Percentiles rank a stretch among this genome's conserved stretches.
These are phyloP conservation scores for Mamestra brassicae DNA, from an alignment of 2,888 invertebrate genomes.

Conservation along the genomic window DNA sequence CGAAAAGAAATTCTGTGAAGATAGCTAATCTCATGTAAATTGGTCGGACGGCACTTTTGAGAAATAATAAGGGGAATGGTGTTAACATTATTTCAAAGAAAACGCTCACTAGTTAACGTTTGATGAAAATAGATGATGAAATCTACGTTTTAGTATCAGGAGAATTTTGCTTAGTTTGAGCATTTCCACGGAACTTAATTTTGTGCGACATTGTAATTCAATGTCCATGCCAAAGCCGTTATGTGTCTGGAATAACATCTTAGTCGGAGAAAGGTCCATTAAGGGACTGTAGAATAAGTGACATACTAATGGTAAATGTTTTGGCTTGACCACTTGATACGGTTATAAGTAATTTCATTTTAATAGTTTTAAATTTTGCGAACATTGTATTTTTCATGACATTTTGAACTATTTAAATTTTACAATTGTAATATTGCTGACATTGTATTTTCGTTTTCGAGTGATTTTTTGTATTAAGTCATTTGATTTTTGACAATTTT, in stretches of 20 bases:
- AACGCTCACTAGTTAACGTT: conserved; percentile 16
- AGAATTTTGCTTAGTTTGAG: background rate
- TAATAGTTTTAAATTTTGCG: too few species aligned
- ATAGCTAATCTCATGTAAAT: conserved; percentile 50
- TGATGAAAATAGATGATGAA: background rate
- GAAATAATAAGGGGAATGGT: conserved; percentile 38
- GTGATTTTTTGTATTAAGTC: too few species aligned
- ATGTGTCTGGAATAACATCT: background rate
- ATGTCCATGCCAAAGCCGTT: background rate
- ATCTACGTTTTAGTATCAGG: conserved; percentile 5
- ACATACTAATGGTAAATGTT: too few species aligned
- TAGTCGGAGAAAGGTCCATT: too few species aligned
- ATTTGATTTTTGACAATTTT: too few species aligned
- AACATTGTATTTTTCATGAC: too few species aligned
- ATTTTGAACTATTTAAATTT: too few species aligned
- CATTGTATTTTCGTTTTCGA: too few species aligned
- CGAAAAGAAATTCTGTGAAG: conserved; percentile 45
- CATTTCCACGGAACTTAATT: background rate
- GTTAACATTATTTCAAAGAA: conserved; percentile 42
- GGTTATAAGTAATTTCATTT: too few species aligned
- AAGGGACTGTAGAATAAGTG: too few species aligned
- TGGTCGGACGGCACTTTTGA: conserved; percentile 29
- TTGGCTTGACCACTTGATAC: too few species aligned
- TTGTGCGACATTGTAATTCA: background rate
- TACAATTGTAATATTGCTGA: too few species aligned